phyloP scores from a whole-genome alignment of 2,113 vertebrate genomes.

The Chunga burmeisteri region DNA sequence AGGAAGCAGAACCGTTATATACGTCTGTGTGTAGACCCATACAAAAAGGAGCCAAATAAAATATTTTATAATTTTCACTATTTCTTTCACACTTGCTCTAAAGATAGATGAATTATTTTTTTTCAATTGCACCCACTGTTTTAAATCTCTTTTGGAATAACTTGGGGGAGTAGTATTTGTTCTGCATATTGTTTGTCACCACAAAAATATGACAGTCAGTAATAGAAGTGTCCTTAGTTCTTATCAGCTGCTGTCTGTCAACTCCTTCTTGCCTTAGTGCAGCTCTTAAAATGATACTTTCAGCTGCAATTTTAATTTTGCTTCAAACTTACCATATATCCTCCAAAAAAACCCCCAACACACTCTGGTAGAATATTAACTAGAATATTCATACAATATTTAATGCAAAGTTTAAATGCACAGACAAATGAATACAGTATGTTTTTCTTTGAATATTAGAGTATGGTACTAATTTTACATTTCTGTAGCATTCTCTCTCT shows the following conservation, averaged over 20 bases:
- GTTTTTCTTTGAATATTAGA: neutral
- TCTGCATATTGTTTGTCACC: neutral
- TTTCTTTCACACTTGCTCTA: neutral
- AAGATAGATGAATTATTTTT: neutral
- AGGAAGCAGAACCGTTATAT: neutral
- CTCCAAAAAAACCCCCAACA: neutral
- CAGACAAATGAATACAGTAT: neutral
- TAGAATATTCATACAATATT: neutral
- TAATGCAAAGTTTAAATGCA: neutral
- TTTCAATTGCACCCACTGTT: neutral
- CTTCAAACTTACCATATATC: neutral
- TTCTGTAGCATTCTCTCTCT: neutral
- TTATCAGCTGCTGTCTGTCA: neutral
- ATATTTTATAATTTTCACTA: neutral
- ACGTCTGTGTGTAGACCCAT: neutral
- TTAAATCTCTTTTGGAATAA: neutral
- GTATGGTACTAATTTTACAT: neutral
- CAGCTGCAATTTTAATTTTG: constrained; percentile 3
- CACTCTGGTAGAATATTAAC: neutral
- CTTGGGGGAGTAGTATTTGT: neutral
- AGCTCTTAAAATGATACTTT: neutral
- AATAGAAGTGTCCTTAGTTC: neutral
- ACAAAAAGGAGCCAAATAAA: neutral
- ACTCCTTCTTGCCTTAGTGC: neutral
- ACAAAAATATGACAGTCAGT: neutral